Conservation (phyloP, 1,140 invertebrate genomes). For the Hirudo medicinalis region DNA sequence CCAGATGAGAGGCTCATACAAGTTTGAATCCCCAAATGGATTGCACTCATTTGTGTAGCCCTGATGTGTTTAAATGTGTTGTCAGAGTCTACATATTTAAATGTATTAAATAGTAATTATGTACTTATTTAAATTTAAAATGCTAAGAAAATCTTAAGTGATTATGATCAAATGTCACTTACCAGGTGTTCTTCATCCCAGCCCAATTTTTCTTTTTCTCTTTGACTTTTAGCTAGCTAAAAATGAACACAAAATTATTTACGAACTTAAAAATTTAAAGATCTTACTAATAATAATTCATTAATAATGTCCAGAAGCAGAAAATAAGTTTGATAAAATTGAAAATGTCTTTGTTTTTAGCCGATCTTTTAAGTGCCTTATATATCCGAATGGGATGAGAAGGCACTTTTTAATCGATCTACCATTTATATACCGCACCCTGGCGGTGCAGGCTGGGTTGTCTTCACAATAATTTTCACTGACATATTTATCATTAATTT, state of each 20-base stretch:
- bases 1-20: conserved; percentile 89
- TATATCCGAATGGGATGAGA: too few relatives aligned
- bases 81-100: too few relatives aligned
- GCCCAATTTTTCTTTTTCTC: conserved; percentile 74
- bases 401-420: too few relatives aligned
- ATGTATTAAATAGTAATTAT: not conserved
- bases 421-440: too few relatives aligned
- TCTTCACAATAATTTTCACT: not conserved
- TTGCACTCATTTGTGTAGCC: conserved; percentile 96
- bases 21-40: conserved; percentile 90
- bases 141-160: not conserved
- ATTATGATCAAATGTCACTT: not conserved
- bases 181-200: conserved; percentile 79
- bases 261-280: not conserved
- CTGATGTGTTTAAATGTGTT: conserved; percentile 23
- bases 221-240: conserved; percentile 69
- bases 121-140: not conserved
- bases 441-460: too few relatives aligned
- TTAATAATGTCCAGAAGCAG: not conserved
- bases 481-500: too few relatives aligned
- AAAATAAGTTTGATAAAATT: not conserved
- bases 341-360: too few relatives aligned
- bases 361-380: too few relatives aligned
- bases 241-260: conserved; percentile 19
- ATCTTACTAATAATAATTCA: not conserved